A percentile compares a stretch with the other conserved stretches of the same genome.
phyloP scores from a whole-genome alignment of 1,140 invertebrate genomes.

The Hyphantria cunea region DNA sequence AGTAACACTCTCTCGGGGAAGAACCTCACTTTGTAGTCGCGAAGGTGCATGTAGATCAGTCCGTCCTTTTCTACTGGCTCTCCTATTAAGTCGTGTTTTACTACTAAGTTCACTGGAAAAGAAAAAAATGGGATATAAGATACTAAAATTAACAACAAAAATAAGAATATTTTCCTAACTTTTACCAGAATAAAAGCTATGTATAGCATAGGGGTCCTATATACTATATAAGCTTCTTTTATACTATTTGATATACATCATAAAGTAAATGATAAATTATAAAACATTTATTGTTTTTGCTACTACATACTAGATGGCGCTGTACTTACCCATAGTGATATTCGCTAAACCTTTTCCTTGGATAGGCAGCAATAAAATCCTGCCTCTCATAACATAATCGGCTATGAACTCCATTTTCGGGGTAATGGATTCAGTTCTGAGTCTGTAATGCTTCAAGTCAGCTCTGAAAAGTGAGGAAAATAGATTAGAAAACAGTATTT shows the following conservation, averaged over 20 bases:
- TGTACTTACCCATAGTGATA: slow-evolving; percentile 84
- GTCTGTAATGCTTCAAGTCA: slow-evolving; percentile 68
- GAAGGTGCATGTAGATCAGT: slow-evolving; percentile 83
- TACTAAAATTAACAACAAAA: not conserved
- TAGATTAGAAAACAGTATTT: too few species aligned
- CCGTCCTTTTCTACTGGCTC: slow-evolving; percentile 83
- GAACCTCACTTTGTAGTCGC: slow-evolving; percentile 83
- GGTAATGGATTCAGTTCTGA: slow-evolving; percentile 74
- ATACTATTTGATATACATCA: too few species aligned
- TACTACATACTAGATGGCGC: slow-evolving; percentile 35
- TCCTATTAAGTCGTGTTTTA: slow-evolving; percentile 83
- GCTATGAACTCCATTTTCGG: slow-evolving; percentile 83
- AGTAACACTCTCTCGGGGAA: slow-evolving; percentile 80
- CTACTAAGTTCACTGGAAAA: slow-evolving; percentile 81
- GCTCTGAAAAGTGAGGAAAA: slow-evolving; percentile 57
- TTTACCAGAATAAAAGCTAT: too few species aligned
- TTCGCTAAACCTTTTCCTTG: slow-evolving; percentile 86
- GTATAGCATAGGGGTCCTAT: too few species aligned
- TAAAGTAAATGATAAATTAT: too few species aligned
- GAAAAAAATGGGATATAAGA: not conserved
- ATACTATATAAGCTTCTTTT: too few species aligned
- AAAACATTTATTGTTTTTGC: too few species aligned
- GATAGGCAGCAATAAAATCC: slow-evolving; percentile 86
- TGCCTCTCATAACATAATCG: slow-evolving; percentile 86
- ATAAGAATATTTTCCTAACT: too few species aligned